Base-by-base conservation (phyloP, 2,888 invertebrate species). In the Galerucella pusilla region DNA sequence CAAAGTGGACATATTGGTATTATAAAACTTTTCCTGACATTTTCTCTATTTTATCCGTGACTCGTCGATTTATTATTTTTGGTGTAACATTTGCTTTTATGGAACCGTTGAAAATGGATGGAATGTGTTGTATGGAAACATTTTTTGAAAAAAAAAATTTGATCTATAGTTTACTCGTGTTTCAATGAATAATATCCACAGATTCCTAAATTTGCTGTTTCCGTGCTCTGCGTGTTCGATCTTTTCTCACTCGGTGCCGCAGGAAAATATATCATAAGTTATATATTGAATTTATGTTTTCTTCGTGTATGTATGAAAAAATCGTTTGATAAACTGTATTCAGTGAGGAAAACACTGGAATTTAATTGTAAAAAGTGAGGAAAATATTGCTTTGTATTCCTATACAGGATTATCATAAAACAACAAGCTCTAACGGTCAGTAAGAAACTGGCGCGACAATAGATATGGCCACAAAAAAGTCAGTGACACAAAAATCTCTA, bases 151-250 rank as follows among this genome's bases (percentile, higher is more conserved):
- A 49, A 49, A 49, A 14, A 14, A 2, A 49, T 49, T 49, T 59
- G 59, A 59, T 63, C 14, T 63, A 63, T 35, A 45, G 35, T 35
- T 63, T n/a, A 63, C 12, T 20, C 60, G n/a, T 63, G 42, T 4
- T 42, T 16, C 63, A 12, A 63, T 63, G 63, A 45, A 63, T 63
- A 63, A 63, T 63, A 16, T 16, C 42, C 63, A 49, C 63, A 63
- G 42, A 35, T 16, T 54, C 54, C 54, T 7, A 54, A 54, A 54
- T 54, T 54, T 14, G 16, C n/a, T 54, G 54, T 54, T 63, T 63
- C 42, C 42, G 63, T 63, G 45, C 11, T 42, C 42, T 28, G 61
- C 35, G n/a, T 63, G 45, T 63, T 63, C 63, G 49, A 61, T n/a
- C 1, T 63, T 63, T 63, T 42, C 42, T 35, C 42, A 42, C 63